phyloP scores from a whole-genome alignment of 2,888 invertebrate genomes.

The Norana najaformis region DNA sequence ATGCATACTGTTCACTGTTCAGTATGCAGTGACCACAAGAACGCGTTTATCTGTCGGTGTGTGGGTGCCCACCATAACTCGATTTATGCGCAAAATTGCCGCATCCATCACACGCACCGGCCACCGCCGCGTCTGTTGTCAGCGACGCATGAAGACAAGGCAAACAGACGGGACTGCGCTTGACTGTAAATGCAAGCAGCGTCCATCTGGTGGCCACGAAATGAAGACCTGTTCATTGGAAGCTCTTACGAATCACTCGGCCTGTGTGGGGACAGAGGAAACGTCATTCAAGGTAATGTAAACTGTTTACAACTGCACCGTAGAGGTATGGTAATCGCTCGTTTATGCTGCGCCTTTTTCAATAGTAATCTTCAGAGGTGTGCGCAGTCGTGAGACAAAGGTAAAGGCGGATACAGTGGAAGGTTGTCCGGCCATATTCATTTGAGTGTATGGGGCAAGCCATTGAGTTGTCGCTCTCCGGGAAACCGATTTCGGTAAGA shows the following conservation, averaged over 20 bases:
- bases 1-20: too few species aligned
- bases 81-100: neutral
- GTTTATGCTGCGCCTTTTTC: neutral
- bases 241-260: neutral
- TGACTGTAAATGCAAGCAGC: neutral
- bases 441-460: too few species aligned
- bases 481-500: too few species aligned
- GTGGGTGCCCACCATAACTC: neutral
- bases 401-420: neutral
- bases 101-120: neutral
- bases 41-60: neutral
- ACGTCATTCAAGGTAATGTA: neutral
- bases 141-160: neutral
- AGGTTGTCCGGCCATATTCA: too few species aligned
- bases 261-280: neutral
- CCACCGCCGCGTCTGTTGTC: neutral
- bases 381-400: neutral
- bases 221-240: neutral
- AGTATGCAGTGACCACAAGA: too few species aligned
- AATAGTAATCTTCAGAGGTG: neutral
- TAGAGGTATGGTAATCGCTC: neutral
- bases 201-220: neutral
- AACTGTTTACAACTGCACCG: neutral
- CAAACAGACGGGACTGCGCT: neutral
- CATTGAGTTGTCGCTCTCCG: too few species aligned